Conservation (phyloP, 2,888 invertebrate species). For the Cryptocheilus praepositus region DNA sequence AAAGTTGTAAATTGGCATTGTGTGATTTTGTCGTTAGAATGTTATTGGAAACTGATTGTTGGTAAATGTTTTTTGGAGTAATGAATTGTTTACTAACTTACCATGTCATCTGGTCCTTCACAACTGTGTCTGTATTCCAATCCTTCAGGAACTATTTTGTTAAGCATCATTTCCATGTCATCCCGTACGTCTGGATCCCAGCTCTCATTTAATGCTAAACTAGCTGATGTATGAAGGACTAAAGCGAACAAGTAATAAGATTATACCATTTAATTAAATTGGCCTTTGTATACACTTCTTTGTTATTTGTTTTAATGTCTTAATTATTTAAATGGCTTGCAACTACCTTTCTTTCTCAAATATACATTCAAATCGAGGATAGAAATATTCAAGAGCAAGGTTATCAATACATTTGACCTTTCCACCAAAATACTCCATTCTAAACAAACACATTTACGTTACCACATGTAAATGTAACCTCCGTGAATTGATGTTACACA, state of each 20-base stretch:
- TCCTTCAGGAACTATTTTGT: slow-evolving; percentile 98
- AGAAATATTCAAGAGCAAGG: background rate
- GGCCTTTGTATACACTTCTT: background rate
- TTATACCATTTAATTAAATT: slow-evolving; percentile 13
- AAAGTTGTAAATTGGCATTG: too few relatives aligned
- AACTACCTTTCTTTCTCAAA: too few relatives aligned
- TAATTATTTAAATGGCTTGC: too few relatives aligned
- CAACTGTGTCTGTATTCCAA: slow-evolving; percentile 96
- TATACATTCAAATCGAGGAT: background rate
- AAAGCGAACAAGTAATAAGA: slow-evolving; percentile 73
- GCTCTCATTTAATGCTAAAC: slow-evolving; percentile 97
- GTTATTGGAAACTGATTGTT: background rate
- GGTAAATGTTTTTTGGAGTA: background rate
- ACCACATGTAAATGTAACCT: too few relatives aligned
- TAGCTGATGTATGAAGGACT: slow-evolving; percentile 99
- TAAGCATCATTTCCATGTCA: slow-evolving; percentile 99
- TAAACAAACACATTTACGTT: too few relatives aligned
- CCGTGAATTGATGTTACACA: too few relatives aligned
- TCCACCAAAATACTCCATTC: background rate
- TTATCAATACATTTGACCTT: background rate
- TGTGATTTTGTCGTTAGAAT: too few relatives aligned
- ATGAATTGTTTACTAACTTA: slow-evolving; percentile 74
- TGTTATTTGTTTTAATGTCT: too few relatives aligned
- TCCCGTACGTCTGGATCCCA: slow-evolving; percentile 98
- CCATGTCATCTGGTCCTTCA: slow-evolving; percentile 99